Conservation (phyloP, 2,113 vertebrate genomes). For the Myiopsitta monachus region DNA sequence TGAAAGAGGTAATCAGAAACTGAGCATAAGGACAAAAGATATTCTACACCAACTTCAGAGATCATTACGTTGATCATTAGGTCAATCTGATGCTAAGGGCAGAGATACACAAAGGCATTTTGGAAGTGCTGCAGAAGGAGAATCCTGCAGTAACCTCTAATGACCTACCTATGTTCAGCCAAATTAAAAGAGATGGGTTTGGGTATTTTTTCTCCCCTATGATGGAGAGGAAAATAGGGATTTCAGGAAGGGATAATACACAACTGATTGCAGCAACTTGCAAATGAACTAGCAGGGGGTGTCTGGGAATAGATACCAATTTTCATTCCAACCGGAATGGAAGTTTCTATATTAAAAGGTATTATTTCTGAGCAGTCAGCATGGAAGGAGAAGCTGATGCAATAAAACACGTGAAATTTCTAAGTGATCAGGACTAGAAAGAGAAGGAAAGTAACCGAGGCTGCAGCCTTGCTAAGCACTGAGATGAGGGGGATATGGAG, state of each 20-base stretch:
- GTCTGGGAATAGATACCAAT: slow-evolving; percentile 46
- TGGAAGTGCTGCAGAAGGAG: not conserved
- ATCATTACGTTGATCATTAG: not conserved
- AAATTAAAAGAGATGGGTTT: not conserved
- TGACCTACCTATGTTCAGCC: not conserved
- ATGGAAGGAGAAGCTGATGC: not conserved
- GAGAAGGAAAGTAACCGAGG: not conserved
- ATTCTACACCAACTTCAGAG: not conserved
- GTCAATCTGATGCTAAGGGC: not conserved
- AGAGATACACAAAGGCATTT: not conserved
- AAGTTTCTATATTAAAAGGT: not conserved
- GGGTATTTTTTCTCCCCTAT: not conserved
- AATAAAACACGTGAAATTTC: not conserved
- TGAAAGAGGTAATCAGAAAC: not conserved
- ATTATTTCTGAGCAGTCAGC: slow-evolving; percentile 30
- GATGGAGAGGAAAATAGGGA: not conserved
- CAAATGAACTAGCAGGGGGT: slow-evolving; percentile 50
- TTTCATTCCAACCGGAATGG: not conserved
- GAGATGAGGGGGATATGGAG: not conserved
- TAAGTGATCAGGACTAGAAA: not conserved
- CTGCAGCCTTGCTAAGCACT: not conserved
- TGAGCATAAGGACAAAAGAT: not conserved
- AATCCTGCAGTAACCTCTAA: not conserved
- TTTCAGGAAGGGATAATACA: slow-evolving; percentile 12
- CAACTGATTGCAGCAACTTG: slow-evolving; percentile 31